Evolutionary conservation across 2,888 invertebrate genomes (phyloP), one percentile per base, ranked within the genome.

Genomic region (Morpho achilles): DNA sequence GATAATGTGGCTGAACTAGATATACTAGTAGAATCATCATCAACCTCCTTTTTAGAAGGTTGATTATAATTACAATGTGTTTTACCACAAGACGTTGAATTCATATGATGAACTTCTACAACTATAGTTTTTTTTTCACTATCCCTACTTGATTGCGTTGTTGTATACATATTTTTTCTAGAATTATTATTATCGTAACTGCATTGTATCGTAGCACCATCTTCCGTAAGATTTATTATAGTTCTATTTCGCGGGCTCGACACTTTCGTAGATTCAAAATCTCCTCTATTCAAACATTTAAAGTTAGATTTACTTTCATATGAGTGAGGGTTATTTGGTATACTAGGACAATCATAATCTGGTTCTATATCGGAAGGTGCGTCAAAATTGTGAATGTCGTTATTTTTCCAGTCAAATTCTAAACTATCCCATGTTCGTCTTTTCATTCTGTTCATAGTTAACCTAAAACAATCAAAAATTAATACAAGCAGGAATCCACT

Each of bases 141-240:
- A 58, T 83, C 83, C 65, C 81, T 78, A 59, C 68, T 73, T 32
- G 68, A 59, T 65, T 77, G 77, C 63, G 80, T 86, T 10, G 83
- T 83, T 9, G 82, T 67, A 69, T 81, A 85, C 50, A 77, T 79
- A 68, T 72, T 84, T 65, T 83, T 91, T 67, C 80, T 87, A n/a
- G 82, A 72, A 54, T 82, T 79, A 59, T 87, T 87, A 51, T 90
- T 88, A 50, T 91, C 87, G 67, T 91, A 91, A 72, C 92, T 93
- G 71, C 94, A 94, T 70, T 94, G 93, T 69, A 95, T 95, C 7
- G 93, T 94, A 51, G 94, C 94, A 48, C 94, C 94, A 67, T 92
- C 94, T 79, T 94, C 95, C 1, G 94, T 93, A 68, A 95, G 81
- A 83, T 94, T 94, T 51, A 95, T 95, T 63, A 95, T 94, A 4